These are phyloP conservation scores for Pemphredon lugubris DNA, from an alignment of 2,888 invertebrate genomes.

Conservation along the genomic window DNA sequence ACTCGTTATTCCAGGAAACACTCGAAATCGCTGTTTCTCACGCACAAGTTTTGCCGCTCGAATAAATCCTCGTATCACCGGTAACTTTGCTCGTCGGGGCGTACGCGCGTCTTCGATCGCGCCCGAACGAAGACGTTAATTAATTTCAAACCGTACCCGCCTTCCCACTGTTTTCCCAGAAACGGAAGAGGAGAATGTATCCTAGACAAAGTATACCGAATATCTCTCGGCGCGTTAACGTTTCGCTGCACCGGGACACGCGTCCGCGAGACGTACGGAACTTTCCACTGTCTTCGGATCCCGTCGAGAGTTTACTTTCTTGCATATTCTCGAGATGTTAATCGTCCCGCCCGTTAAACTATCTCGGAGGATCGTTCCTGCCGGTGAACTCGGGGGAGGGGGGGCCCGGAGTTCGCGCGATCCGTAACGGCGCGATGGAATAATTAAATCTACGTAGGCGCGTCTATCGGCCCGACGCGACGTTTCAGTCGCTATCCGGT, in stretches of 20 bases:
- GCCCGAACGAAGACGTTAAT: slow-evolving; percentile 67
- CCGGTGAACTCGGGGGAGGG: too few species aligned
- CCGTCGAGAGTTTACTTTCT: slow-evolving; percentile 37
- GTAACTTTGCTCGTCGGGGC: slow-evolving; percentile 36
- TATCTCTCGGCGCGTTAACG: slow-evolving; percentile 7
- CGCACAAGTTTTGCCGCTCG: slow-evolving; percentile 33
- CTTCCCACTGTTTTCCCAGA: slow-evolving; percentile 37
- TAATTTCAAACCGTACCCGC: slow-evolving; percentile 57
- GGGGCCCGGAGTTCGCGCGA: too few species aligned
- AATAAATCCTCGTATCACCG: slow-evolving; percentile 41
- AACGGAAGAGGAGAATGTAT: slow-evolving; percentile 12
- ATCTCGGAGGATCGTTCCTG: slow-evolving; percentile 21
- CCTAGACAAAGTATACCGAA: slow-evolving; percentile 30
- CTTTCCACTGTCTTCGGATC: background rate
- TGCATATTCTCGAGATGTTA: slow-evolving; percentile 40
- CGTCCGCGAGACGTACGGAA: slow-evolving; percentile 13
- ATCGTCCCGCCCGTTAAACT: slow-evolving; percentile 43
- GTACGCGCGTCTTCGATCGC: slow-evolving; percentile 65
- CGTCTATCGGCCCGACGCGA: too few species aligned
- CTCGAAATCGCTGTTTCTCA: slow-evolving; percentile 46
- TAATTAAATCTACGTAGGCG: too few species aligned
- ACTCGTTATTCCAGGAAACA: slow-evolving; percentile 49
- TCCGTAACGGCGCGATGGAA: too few species aligned
- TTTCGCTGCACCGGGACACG: slow-evolving; percentile 18
- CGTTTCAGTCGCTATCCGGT: too few species aligned